A percentile compares a stretch with the other conserved stretches of the same genome.
Conservation (phyloP, 2,113 vertebrate genomes). For the Thamnaconus septentrionalis region DNA sequence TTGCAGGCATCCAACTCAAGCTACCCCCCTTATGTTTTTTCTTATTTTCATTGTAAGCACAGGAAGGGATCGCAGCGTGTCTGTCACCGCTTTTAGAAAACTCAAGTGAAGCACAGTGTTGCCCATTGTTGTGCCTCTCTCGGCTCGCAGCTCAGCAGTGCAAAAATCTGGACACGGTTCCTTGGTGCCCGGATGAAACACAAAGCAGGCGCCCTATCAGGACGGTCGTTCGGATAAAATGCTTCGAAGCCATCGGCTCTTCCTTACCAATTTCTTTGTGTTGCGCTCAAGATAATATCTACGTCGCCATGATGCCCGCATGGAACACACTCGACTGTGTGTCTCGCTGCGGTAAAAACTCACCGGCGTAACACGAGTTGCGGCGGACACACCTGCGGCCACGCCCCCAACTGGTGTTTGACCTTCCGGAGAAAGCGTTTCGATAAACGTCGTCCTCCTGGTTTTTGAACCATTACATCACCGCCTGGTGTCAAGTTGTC, state of each 20-base stretch:
- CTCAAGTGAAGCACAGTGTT: neutral
- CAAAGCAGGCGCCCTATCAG: neutral
- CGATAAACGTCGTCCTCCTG: neutral
- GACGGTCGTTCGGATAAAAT: conserved; percentile 20
- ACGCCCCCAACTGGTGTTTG: conserved; percentile 12
- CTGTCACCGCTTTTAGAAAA: conserved; percentile 32
- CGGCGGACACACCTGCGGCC: conserved; percentile 19
- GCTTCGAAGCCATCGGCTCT: conserved; percentile 3
- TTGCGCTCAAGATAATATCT: neutral
- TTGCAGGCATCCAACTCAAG: neutral
- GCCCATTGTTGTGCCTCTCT: neutral
- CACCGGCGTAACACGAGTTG: neutral
- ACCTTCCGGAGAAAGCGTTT: conserved; percentile 23
- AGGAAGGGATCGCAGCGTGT: conserved; percentile 30
- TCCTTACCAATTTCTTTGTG: neutral
- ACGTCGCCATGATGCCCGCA: neutral
- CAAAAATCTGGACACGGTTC: neutral
- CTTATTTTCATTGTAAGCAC: conserved; percentile 34
- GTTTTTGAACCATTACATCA: conserved; percentile 29
- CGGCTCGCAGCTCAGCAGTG: conserved; percentile 19
- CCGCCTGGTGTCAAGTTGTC: conserved; percentile 18
- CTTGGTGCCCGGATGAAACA: conserved; percentile 14
- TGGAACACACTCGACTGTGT: neutral
- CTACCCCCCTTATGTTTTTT: conserved; percentile 20
- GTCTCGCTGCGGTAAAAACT: conserved; percentile 27